phyloP scores from a whole-genome alignment of 2,888 invertebrate species.

The Helobdella robusta region DNA sequence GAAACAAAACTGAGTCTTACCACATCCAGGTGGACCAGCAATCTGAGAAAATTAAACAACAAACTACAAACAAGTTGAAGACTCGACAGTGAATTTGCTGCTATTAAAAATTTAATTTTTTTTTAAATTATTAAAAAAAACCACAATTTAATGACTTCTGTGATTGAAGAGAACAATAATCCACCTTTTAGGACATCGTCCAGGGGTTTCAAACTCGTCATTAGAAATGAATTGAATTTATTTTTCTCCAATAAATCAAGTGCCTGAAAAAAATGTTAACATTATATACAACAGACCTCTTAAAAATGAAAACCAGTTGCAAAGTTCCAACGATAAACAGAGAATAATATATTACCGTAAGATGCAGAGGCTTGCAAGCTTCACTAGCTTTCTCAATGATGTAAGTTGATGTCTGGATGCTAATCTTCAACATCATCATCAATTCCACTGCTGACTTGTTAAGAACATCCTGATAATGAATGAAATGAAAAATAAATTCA shows the following conservation, averaged over 20 bases:
- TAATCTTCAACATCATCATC: conserved; percentile 21
- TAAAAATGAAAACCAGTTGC: background rate
- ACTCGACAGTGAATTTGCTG: no score
- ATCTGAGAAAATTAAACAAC: conserved; percentile 35
- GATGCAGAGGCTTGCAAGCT: background rate
- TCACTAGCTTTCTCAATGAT: conserved; percentile 24
- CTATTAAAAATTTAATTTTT: no score
- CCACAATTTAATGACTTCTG: no score
- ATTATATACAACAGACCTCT: background rate
- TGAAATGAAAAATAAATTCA: no score
- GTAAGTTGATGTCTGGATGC: conserved; percentile 21
- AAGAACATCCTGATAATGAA: conserved; percentile 24
- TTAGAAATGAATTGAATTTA: no score
- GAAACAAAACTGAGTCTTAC: conserved; percentile 43
- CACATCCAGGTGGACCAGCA: conserved; percentile 43
- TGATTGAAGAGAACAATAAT: no score
- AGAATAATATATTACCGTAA: no score
- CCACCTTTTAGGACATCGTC: no score
- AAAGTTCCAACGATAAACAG: conserved; percentile 9
- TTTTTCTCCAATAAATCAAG: conserved; percentile 17
- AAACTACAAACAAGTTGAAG: background rate
- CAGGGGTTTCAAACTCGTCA: no score
- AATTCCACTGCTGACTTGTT: conserved; percentile 19
- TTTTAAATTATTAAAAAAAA: conserved; percentile 11
- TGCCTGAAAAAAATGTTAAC: conserved; percentile 12